Evolutionary conservation across 1,140 invertebrate genomes (phyloP).

Genomic region (Spodoptera litura): DNA sequence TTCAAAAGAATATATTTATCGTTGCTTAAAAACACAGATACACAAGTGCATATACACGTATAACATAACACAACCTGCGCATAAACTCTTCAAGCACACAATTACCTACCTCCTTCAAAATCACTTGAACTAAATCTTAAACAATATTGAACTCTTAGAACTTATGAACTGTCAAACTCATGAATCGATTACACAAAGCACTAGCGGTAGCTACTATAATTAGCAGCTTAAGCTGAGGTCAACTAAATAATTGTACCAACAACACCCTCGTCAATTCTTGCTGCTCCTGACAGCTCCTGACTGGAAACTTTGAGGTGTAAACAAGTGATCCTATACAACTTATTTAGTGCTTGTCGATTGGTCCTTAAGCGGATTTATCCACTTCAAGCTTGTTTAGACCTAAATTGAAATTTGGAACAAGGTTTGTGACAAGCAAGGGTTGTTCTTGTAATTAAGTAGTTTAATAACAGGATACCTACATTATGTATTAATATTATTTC

Average conservation of each 20-base stretch:
- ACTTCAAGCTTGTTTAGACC: neutral
- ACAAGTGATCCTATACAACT: constrained; percentile 35
- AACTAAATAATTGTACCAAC: constrained; percentile 71
- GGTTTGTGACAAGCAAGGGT: neutral
- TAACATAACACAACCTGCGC: no score
- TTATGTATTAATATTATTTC: no score
- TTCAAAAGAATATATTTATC: no score
- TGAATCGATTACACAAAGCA: constrained; percentile 40
- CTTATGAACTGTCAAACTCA: constrained; percentile 33
- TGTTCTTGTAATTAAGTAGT: neutral
- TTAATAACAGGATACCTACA: neutral
- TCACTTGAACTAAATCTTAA: neutral
- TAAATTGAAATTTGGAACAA: neutral
- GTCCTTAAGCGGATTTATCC: constrained; percentile 12
- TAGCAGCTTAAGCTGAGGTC: constrained; percentile 56
- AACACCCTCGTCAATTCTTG: constrained; percentile 74
- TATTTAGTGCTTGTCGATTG: constrained; percentile 27
- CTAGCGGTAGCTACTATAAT: constrained; percentile 6
- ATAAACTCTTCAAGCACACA: no score
- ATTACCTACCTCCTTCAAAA: neutral
- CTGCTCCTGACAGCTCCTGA: constrained; percentile 55
- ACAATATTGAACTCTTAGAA: neutral
- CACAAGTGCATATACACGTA: no score
- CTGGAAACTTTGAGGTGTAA: constrained; percentile 40
- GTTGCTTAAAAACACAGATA: no score